phyloP scores from a whole-genome alignment of 2,113 vertebrate genomes.

The Colistium nudipinnis region DNA sequence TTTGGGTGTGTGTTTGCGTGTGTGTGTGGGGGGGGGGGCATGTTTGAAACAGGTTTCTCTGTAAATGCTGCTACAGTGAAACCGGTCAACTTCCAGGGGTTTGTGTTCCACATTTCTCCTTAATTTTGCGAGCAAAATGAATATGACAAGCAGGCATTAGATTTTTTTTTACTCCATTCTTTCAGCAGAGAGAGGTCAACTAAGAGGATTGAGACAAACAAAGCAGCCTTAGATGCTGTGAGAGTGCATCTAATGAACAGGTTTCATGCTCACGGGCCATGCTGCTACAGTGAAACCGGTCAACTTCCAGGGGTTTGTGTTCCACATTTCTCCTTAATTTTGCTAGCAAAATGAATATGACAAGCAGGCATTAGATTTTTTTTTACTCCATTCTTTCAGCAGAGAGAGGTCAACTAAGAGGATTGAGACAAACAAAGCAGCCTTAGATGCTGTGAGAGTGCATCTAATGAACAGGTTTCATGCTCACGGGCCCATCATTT shows the following conservation, averaged over 20 bases:
- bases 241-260: constrained; percentile 45
- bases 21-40: background rate
- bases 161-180: too few relatives aligned
- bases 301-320: constrained; percentile 30
- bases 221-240: too few relatives aligned
- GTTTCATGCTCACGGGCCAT: constrained; percentile 35
- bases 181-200: background rate
- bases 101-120: constrained; percentile 32
- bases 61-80: constrained; percentile 8
- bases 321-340: constrained; percentile 23
- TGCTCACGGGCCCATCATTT: background rate
- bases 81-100: constrained; percentile 33
- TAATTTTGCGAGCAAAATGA: constrained; percentile 6
- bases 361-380: background rate
- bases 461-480: background rate
- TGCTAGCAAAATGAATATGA: constrained; percentile 8
- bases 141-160: background rate
- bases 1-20: constrained; percentile 3
- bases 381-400: accelerated
- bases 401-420: background rate
- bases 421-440: too few relatives aligned
- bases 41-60: constrained; percentile 62
- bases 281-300: constrained; percentile 28
- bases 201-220: background rate
- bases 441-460: too few relatives aligned